phyloP scores from a whole-genome alignment of 2,888 invertebrate species.

The Drosophila meridionalis region DNA sequence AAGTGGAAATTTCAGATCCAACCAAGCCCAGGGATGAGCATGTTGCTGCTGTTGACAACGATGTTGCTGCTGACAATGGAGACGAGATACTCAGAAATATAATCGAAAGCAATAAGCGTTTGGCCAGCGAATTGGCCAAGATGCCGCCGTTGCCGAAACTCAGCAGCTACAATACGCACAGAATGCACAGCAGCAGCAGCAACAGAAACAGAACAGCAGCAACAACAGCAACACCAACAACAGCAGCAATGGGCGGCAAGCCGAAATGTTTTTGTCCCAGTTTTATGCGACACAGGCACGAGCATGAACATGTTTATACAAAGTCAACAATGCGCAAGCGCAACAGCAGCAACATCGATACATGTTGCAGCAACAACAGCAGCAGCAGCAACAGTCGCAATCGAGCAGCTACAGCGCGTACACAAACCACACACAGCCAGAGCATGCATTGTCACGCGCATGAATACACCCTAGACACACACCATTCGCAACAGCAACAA shows the following conservation, averaged over 20 bases:
- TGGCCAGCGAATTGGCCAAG: slow-evolving; percentile 78
- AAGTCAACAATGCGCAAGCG: slow-evolving; percentile 40
- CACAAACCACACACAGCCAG: slow-evolving; percentile 69
- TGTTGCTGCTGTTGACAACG: slow-evolving; percentile 33
- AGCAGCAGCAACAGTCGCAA: slow-evolving; percentile 25
- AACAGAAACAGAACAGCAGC: slow-evolving; percentile 21
- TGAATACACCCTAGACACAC: slow-evolving; percentile 72
- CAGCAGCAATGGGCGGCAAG: slow-evolving; percentile 35
- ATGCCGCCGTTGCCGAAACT: slow-evolving; percentile 78
- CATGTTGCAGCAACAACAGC: slow-evolving; percentile 43
- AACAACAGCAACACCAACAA: slow-evolving; percentile 34
- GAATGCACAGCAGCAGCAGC: slow-evolving; percentile 20
- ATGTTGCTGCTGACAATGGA: slow-evolving; percentile 44
- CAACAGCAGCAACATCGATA: slow-evolving; percentile 34
- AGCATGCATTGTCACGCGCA: slow-evolving; percentile 67
- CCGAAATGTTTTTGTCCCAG: slow-evolving; percentile 72
- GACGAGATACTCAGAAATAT: slow-evolving; percentile 79
- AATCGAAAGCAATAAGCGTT: slow-evolving; percentile 78
- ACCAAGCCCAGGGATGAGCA: slow-evolving; percentile 5
- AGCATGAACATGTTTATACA: slow-evolving; percentile 49
- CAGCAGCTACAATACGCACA: slow-evolving; percentile 51
- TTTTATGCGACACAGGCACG: slow-evolving; percentile 68
- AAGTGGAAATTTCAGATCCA: slow-evolving; percentile 44
- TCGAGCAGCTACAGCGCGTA: slow-evolving; percentile 52
- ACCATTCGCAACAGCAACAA: slow-evolving; percentile 42